These are phyloP conservation scores for Coelogynopora nodosa DNA, from an alignment of 2,888 invertebrate genomes.

Conservation along the genomic window DNA sequence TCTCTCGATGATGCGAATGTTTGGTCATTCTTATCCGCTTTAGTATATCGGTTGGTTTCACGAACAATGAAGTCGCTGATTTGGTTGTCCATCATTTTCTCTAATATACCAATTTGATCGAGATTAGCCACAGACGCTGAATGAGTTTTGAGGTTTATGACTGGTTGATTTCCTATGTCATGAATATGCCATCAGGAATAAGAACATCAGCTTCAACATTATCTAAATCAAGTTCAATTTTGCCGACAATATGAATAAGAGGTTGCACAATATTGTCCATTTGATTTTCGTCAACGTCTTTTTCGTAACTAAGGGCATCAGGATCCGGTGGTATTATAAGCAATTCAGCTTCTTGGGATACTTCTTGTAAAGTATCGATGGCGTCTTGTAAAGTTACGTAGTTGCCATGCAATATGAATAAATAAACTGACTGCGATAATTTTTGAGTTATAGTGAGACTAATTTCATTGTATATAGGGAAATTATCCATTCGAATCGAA, in stretches of 20 bases:
- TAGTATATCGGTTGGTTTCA: not conserved
- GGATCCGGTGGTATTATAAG: not conserved
- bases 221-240: not conserved
- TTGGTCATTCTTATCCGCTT: not conserved
- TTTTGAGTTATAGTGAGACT: no score
- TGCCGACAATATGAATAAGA: not conserved
- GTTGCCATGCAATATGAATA: not conserved
- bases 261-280: conserved; percentile 5
- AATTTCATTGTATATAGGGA: no score
- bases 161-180: not conserved
- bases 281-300: conserved; percentile 5
- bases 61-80: not conserved
- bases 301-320: not conserved
- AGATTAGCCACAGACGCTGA: not conserved
- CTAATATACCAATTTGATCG: not conserved
- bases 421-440: conserved; percentile 7
- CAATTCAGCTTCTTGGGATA: conserved; percentile 18
- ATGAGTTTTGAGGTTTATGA: not conserved
- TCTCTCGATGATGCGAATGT: conserved; percentile 18
- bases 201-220: not conserved
- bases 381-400: not conserved
- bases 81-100: not conserved
- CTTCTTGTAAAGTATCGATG: conserved; percentile 6
- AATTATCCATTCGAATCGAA: no score
- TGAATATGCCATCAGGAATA: not conserved